Evolutionary conservation across 1,140 invertebrate species (phyloP), one percentile per base, ranked within the genome.

Genomic region (Pachypeltis micranthus): DNA sequence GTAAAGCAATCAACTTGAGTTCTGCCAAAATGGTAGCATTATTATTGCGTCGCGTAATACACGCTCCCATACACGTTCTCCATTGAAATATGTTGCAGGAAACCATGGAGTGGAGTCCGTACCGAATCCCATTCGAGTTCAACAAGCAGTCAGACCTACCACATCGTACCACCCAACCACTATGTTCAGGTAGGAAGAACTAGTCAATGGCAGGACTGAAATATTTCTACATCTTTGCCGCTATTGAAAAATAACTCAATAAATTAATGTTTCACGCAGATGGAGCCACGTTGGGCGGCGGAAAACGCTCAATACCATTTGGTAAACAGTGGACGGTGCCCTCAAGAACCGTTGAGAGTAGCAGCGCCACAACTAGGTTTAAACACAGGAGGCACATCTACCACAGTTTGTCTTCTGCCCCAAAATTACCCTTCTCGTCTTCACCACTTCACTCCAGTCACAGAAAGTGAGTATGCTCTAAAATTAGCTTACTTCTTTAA

Each of bases 81-180:
- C n/a, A 51, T 47, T 21, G 21, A 25, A 31, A 0, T 62, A 1
- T 55, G 25, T 29, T 55, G 16, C 54, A 63, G 56, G 21, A 63
- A 62, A 21, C 61, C 61, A 54, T 62, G 61, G 61, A 62, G 61
- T 27, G 61, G 61, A 28, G 25, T 16, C n/a, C 44, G 47, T 56
- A 24, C 54, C 26, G 61, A 62, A 55, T 62, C 61, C 10, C 12
- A 29, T 26, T 62, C 61, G 14, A 62, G 61, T 25, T 62, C 61
- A 14, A 47, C 61, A 16, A 62, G 61, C 61, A 62, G 61, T 25
- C 61, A 62, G 47, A 55, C 61, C 21, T 62, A 62, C 25, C 61
- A 62, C 31, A 44, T 25, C 25, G 55, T 62, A n/a, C 44, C 25
- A 12, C 61, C 21, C 19, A 56, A 54, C 27, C 61, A 62, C 44